Evolutionary conservation across 2,797 vertebrate species (phyloP).

Genomic region (Pseudotriccus pelzelni): DNA sequence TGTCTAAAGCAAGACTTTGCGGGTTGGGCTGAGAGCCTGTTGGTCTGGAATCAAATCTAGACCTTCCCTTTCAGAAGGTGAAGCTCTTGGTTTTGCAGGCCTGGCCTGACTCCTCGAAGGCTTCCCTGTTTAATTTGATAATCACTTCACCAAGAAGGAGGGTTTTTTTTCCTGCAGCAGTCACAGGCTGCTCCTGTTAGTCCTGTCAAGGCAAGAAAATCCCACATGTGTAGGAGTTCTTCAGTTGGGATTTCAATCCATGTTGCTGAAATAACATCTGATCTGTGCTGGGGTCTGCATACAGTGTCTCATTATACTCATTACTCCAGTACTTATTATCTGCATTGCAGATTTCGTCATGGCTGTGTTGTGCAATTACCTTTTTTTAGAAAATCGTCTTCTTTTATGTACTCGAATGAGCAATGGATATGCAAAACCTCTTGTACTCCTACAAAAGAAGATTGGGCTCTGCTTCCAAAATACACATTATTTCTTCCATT

Average conservation of each 20-base stretch:
- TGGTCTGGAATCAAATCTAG: background rate
- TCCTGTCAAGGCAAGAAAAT: background rate
- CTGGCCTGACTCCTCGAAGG: background rate
- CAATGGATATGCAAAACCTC: conserved; percentile 54
- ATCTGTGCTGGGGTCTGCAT: conserved; percentile 52
- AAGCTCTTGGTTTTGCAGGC: background rate
- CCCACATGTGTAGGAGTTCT: background rate
- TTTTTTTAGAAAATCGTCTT: conserved; percentile 69
- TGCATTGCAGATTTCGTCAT: conserved; percentile 73
- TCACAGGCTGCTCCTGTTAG: background rate
- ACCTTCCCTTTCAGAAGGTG: background rate
- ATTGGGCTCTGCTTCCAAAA: conserved; percentile 49
- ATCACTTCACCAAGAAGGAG: background rate
- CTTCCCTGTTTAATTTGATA: rapidly evolving
- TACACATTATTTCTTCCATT: conserved; percentile 47
- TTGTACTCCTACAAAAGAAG: conserved; percentile 26
- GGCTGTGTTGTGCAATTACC: conserved; percentile 70
- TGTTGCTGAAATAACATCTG: conserved; percentile 43
- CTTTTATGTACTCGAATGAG: conserved; percentile 69
- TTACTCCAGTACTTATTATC: conserved; percentile 73
- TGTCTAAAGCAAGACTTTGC: background rate
- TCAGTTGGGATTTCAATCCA: background rate
- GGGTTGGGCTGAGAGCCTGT: background rate
- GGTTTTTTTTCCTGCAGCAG: background rate
- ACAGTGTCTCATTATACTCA: conserved; percentile 65